Evolutionary conservation across 2,113 vertebrate species (phyloP).

Genomic region (Notechis scutatus): DNA sequence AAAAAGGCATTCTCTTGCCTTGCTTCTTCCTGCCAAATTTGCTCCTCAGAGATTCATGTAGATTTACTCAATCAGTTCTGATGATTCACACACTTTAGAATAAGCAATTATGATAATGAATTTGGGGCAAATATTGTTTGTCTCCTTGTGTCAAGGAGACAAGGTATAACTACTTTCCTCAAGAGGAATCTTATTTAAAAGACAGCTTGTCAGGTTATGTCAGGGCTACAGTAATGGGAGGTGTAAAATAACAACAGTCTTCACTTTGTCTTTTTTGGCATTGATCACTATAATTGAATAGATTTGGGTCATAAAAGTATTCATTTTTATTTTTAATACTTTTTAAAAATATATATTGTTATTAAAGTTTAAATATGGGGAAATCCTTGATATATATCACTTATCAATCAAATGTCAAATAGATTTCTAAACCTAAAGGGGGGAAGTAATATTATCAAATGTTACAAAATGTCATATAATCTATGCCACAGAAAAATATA

Average conservation of each 20-base stretch:
- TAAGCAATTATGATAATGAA: constrained; percentile 54
- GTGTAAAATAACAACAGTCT: constrained; percentile 41
- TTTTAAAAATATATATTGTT: background rate
- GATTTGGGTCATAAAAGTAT: constrained; percentile 10
- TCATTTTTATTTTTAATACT: constrained; percentile 4
- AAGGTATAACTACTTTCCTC: constrained; percentile 36
- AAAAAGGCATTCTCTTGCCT: constrained; percentile 2
- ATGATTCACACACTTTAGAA: constrained; percentile 50
- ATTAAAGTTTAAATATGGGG: background rate
- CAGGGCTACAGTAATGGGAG: constrained; percentile 35
- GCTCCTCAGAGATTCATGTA: constrained; percentile 25
- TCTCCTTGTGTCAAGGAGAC: constrained; percentile 42
- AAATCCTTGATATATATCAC: background rate
- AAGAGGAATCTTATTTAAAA: constrained; percentile 36
- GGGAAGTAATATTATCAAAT: background rate
- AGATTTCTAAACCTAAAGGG: background rate
- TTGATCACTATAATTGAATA: background rate
- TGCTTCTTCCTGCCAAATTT: background rate
- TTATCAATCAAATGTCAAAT: background rate
- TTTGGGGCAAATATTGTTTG: constrained; percentile 35
- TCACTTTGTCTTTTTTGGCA: background rate
- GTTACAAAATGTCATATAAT: background rate
- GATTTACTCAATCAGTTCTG: constrained; percentile 45
- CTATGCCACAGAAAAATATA: background rate
- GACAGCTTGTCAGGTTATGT: constrained; percentile 47